Evolutionary conservation across 2,797 vertebrate genomes (phyloP).

Genomic region (Eulemur rubriventer): DNA sequence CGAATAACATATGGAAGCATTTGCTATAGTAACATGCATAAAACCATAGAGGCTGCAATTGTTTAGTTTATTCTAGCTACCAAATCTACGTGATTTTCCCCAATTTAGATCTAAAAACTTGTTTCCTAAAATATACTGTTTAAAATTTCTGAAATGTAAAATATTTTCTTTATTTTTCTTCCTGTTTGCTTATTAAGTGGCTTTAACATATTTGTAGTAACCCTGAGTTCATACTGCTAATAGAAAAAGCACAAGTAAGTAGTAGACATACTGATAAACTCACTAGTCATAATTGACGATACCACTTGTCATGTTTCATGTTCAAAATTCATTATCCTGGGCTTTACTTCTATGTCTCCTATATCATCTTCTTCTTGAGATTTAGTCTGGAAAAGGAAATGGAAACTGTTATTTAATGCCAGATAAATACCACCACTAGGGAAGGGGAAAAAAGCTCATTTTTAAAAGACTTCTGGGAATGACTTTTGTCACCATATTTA

Average conservation of each 20-base stretch:
- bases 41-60: background rate
- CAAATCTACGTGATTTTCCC: background rate
- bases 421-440: background rate
- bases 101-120: background rate
- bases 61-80: background rate
- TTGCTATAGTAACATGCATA: background rate
- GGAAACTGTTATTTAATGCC: background rate
- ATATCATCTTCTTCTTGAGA: background rate
- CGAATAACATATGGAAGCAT: background rate
- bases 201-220: background rate
- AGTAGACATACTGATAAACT: background rate
- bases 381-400: background rate
- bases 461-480: background rate
- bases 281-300: background rate
- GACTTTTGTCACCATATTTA: background rate
- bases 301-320: background rate
- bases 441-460: background rate
- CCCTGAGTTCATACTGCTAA: background rate
- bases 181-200: background rate
- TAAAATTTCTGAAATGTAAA: background rate
- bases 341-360: background rate
- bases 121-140: background rate
- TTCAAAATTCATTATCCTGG: background rate
- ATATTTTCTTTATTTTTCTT: constrained; percentile 15
- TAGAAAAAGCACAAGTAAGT: background rate